Percentiles rank a stretch among this genome's conserved stretches.
These are phyloP conservation scores for Rhorus exstirpatorius DNA, from an alignment of 2,888 invertebrate genomes.

Conservation along the genomic window DNA sequence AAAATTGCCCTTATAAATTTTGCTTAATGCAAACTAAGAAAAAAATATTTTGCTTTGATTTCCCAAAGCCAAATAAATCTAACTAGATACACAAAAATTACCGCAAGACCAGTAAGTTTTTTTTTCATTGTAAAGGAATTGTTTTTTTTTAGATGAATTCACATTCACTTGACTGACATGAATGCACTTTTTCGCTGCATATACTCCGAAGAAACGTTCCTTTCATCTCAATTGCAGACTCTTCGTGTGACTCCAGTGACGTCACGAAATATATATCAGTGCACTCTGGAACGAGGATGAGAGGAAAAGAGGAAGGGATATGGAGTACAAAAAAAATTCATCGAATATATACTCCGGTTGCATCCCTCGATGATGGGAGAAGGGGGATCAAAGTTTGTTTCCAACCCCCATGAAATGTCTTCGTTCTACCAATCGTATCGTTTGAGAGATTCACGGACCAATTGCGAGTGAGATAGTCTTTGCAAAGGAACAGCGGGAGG, in stretches of 20 bases:
- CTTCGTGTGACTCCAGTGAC: slow-evolving; percentile 72
- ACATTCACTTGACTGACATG: too few species aligned
- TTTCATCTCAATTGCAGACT: neutral
- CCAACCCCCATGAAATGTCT: slow-evolving; percentile 76
- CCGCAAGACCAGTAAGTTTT: too few species aligned
- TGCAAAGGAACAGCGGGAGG: slow-evolving; percentile 68
- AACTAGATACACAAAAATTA: too few species aligned
- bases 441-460: slow-evolving; percentile 76
- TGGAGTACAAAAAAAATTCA: slow-evolving; percentile 55
- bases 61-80: too few species aligned
- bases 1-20: too few species aligned
- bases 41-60: too few species aligned
- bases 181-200: too few species aligned
- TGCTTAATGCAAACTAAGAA: too few species aligned
- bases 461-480: slow-evolving; percentile 79
- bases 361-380: slow-evolving; percentile 33
- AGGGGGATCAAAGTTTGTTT: slow-evolving; percentile 48
- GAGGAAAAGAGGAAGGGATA: slow-evolving; percentile 14
- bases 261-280: slow-evolving; percentile 77
- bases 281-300: slow-evolving; percentile 27
- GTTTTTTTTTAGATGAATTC: too few species aligned
- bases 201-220: neutral
- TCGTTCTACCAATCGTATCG: slow-evolving; percentile 80
- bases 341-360: slow-evolving; percentile 56
- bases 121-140: too few species aligned